A percentile compares a stretch with the other conserved stretches of the same genome.
phyloP scores from a whole-genome alignment of 2,113 vertebrate species.

The Centropus bengalensis region DNA sequence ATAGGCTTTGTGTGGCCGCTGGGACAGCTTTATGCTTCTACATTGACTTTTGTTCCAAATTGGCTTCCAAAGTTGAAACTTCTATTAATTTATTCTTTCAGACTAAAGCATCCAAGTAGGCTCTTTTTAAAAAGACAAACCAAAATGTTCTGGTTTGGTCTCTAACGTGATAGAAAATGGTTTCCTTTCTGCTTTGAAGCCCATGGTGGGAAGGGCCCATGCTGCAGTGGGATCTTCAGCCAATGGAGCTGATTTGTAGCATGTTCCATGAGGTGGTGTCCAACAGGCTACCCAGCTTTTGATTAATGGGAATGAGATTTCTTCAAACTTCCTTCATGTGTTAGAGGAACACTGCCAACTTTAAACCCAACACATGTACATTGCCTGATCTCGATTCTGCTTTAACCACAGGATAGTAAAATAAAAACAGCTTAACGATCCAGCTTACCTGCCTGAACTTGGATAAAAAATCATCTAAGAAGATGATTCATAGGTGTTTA shows the following conservation, averaged over 20 bases:
- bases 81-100: not conserved
- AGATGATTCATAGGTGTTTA: constrained; percentile 24
- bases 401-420: not conserved
- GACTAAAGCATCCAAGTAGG: not conserved
- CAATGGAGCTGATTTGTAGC: not conserved
- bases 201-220: not conserved
- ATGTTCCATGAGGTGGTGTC: not conserved
- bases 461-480: constrained; percentile 30
- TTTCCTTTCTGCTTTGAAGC: not conserved
- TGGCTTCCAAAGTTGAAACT: not conserved
- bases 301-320: not conserved
- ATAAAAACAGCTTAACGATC: constrained; percentile 17
- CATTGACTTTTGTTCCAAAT: constrained; percentile 27
- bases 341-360: not conserved
- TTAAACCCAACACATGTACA: not conserved
- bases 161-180: not conserved
- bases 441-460: constrained; percentile 44
- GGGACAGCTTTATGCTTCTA: not conserved
- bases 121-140: not conserved
- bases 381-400: not conserved
- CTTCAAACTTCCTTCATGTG: not conserved
- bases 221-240: not conserved
- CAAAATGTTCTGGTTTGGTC: not conserved
- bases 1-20: not conserved
- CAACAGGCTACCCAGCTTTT: not conserved